Base-by-base conservation (phyloP, 2,113 vertebrate species). In the Myrmecobius fasciatus region DNA sequence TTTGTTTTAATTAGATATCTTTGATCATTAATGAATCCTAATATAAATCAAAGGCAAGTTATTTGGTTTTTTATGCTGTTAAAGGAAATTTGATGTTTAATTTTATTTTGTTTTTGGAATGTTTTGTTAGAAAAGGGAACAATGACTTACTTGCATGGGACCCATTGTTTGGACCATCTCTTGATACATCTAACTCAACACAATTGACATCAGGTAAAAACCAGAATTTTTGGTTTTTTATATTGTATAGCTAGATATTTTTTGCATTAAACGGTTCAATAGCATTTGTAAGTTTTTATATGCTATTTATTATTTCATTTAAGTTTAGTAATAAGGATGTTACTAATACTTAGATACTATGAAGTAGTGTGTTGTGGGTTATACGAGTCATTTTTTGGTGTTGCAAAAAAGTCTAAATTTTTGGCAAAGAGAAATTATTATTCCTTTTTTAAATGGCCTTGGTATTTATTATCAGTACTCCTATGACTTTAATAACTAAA, bases 131-230 rank as follows among this genome's bases (percentile, higher is more conserved):
- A 95, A 98, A 99, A 98, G 98, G 98, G 46, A 99, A 98, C 98
- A 99, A 98, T 96, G 99, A 99, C 96, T 99, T 99, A 51, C 98
- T 99, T 93, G 99, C 99, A 94, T 98, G 99, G 99, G 99, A 99
- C 97, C 99, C 99, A 52, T 97, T 99, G 2, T 99, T 99, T 95
- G 98, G 98, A 95, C 98, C 99, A 52, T 98, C 99, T 93, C 96
- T 98, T 25, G 98, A 99, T 24, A 98, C 98, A 60, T 99, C 99
- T 3, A 98, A 99, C 96, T 98, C 99, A 89, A 96, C 98, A 22
- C 98, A 98, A 53, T 91, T 98, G 96, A 95, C 97, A 28, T 98
- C 99, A 99, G 99, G 99, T 99, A 98, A 94, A 92, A 25, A 53
- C 31, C 75, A 5, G 48, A 31, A 17, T 10, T 26, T n/a, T 95